Evolutionary conservation across 2,113 vertebrate species (phyloP), one percentile per base, ranked within the genome.

Genomic region (Alethe diademata): DNA sequence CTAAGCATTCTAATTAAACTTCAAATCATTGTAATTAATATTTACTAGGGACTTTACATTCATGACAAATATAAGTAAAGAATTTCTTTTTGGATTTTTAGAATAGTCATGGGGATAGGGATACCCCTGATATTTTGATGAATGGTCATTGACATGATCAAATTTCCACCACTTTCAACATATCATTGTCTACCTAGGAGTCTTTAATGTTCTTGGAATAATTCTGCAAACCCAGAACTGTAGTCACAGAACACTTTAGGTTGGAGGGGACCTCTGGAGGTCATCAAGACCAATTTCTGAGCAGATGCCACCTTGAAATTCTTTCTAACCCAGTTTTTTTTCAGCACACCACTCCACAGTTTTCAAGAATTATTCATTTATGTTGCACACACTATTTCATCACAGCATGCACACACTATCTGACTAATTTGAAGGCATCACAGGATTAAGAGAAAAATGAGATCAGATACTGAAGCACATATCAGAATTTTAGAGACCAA

Each of bases 401-500:
- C 8, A 35, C 2, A 13, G 31, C 60, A 6, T 2, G 5, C 19
- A 51, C 7, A 40, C 4, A 19, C 0, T 31, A 9, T 56, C 61
- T 70, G 12, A 60, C 2, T 51, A 23, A 48, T 82, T 57, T 54
- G 5, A 28, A 58, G 33, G 2, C 22, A 43, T 42, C 11, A 36
- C 5, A 62, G 19, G 18, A 82, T 53, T 78, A 69, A 45, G 5
- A 87, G 17, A 38, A 78, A 78, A 78, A 69, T 15, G 2, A 79
- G 14, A 28, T 11, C 33, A 35, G 5, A 2, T 54, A 40, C 13
- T 45, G 40, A 61, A 67, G 15, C 5, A 74, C 11, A 35, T 33
- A 79, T 7, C 2, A 23, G 40, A 78, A n/a, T 62, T 36, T 17
- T 72, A 43, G 14, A 71, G 65, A 48, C 2, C 4, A n/a, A 43